A percentile compares a stretch with the other conserved stretches of the same genome.
Evolutionary conservation across 2,888 invertebrate species (phyloP).

Genomic region (Rhorus exstirpatorius): DNA sequence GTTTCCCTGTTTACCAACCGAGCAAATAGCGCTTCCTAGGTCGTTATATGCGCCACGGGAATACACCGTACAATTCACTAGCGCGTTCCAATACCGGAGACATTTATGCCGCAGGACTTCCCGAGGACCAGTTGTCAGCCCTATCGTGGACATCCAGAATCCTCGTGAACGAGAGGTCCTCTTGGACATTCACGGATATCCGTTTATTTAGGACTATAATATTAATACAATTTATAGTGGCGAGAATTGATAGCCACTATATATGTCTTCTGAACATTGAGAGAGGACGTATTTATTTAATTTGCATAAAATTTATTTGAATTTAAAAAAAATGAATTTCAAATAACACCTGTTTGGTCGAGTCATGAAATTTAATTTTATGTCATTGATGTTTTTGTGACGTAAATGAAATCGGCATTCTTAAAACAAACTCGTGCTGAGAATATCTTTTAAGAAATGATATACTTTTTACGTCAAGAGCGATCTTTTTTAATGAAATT

Average conservation of each 20-base stretch:
- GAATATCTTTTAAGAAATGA: too few relatives aligned
- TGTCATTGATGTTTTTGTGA: too few relatives aligned
- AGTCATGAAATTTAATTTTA: too few relatives aligned
- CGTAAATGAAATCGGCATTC: too few relatives aligned
- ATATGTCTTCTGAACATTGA: too few relatives aligned
- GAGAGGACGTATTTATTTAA: neutral
- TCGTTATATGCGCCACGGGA: constrained; percentile 51
- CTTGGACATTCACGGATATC: constrained; percentile 19
- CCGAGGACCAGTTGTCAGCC: constrained; percentile 50
- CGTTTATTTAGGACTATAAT: constrained; percentile 72
- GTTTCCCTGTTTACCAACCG: constrained; percentile 78
- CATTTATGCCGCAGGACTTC: constrained; percentile 24
- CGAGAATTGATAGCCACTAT: constrained; percentile 68
- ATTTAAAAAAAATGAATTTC: too few relatives aligned
- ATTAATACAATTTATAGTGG: constrained; percentile 65
- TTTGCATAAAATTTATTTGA: too few relatives aligned
- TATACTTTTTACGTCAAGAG: too few relatives aligned
- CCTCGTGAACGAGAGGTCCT: constrained; percentile 15
- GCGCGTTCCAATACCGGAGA: constrained; percentile 47
- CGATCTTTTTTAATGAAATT: too few relatives aligned
- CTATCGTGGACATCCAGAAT: constrained; percentile 20
- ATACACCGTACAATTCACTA: constrained; percentile 50
- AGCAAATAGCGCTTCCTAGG: constrained; percentile 75
- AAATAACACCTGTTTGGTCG: too few relatives aligned
- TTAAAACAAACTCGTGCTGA: too few relatives aligned